Evolutionary conservation across 2,888 invertebrate species (phyloP).

Genomic region (Rotaria macrura): DNA sequence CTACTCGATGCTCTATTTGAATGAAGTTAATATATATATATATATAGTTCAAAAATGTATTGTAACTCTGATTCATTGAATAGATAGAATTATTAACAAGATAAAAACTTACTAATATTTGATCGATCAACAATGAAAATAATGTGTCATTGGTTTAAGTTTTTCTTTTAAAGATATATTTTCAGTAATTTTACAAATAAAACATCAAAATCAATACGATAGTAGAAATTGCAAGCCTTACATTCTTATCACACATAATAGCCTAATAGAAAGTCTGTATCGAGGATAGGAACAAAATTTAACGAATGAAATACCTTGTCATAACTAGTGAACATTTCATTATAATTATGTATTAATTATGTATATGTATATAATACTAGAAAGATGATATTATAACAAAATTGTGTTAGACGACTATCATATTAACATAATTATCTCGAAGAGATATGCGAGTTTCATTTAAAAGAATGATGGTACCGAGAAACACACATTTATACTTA

Average conservation of each 20-base stretch:
- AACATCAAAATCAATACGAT: neutral
- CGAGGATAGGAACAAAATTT: too few species aligned
- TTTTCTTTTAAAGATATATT: too few species aligned
- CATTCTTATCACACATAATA: neutral
- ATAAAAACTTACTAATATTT: neutral
- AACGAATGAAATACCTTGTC: neutral
- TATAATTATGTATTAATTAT: neutral
- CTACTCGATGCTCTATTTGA: neutral
- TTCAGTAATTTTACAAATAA: too few species aligned
- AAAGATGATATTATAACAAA: neutral
- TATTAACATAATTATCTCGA: neutral
- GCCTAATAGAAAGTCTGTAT: neutral
- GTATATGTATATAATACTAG: neutral
- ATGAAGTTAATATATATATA: too few species aligned
- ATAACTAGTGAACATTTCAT: neutral
- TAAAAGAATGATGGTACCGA: neutral
- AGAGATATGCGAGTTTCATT: neutral
- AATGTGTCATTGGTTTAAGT: too few species aligned
- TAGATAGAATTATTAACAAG: neutral
- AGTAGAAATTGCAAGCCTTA: neutral
- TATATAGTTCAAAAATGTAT: too few species aligned
- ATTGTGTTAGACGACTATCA: neutral
- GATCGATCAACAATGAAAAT: neutral
- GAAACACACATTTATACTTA: too few species aligned
- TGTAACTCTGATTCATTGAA: neutral